phyloP scores from a whole-genome alignment of 2,113 vertebrate species.

The Equus quagga region DNA sequence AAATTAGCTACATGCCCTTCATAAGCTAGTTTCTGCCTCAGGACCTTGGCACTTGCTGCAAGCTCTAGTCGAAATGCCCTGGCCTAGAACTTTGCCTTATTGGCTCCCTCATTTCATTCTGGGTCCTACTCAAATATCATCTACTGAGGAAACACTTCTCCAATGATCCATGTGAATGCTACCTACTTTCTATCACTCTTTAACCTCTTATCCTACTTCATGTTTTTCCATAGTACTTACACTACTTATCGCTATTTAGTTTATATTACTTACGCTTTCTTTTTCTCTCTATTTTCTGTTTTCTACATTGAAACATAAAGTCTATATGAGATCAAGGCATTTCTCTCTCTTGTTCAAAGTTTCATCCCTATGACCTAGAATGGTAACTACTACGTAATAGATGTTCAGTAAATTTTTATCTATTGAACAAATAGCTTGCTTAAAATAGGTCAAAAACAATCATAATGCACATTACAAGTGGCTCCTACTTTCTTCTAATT shows the following conservation, averaged over 20 bases:
- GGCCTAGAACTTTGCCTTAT: background rate
- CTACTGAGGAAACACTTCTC: background rate
- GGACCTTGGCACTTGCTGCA: fast-evolving
- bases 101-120: background rate
- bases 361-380: background rate
- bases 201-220: background rate
- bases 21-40: background rate
- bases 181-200: background rate
- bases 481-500: background rate
- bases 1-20: background rate
- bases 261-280: too few relatives aligned
- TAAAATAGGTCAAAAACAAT: background rate
- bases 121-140: background rate
- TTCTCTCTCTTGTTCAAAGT: background rate
- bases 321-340: background rate
- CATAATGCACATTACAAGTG: background rate
- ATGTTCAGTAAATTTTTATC: background rate
- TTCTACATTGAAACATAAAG: background rate
- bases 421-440: background rate
- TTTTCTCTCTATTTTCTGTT: background rate
- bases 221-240: background rate
- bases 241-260: background rate
- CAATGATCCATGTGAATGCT: background rate
- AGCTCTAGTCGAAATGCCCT: background rate
- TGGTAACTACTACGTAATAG: background rate